A percentile compares a stretch with the other conserved stretches of the same genome.
phyloP scores from a whole-genome alignment of 2,888 invertebrate species.

The Lasioglossum calceatum region DNA sequence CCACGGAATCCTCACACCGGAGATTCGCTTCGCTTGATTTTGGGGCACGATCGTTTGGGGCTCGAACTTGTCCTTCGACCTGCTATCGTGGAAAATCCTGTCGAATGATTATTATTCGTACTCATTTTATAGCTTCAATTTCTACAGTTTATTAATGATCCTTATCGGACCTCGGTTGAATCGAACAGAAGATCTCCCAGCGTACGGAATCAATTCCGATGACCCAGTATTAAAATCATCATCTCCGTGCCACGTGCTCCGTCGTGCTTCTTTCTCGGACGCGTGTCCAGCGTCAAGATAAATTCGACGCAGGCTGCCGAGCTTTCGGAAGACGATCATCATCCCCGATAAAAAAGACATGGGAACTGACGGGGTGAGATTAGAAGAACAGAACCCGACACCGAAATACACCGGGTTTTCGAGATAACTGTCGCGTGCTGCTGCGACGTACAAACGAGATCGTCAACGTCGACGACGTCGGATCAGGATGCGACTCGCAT shows the following conservation, averaged over 20 bases:
- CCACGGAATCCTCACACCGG: neutral
- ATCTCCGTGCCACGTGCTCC: neutral
- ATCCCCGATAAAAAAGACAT: constrained; percentile 48
- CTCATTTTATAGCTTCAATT: no score
- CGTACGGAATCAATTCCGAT: neutral
- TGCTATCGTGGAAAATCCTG: neutral
- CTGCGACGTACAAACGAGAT: constrained; percentile 23
- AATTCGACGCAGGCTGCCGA: constrained; percentile 19
- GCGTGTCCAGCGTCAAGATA: constrained; percentile 27
- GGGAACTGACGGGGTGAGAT: constrained; percentile 52
- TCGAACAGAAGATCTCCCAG: neutral
- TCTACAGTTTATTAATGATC: no score
- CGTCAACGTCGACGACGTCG: constrained; percentile 1
- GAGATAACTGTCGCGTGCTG: constrained; percentile 66
- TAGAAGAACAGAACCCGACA: constrained; percentile 54
- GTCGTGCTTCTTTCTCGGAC: neutral
- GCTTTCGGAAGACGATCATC: constrained; percentile 41
- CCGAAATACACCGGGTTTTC: neutral
- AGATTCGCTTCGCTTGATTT: neutral
- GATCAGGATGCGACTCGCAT: constrained; percentile 57
- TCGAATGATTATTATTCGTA: no score
- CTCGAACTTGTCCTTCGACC: neutral
- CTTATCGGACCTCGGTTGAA: no score
- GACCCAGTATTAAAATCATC: neutral
- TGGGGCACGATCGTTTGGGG: neutral